phyloP scores from a whole-genome alignment of 53 echinoderm and acorn worm species.

The Astropecten irregularis region DNA sequence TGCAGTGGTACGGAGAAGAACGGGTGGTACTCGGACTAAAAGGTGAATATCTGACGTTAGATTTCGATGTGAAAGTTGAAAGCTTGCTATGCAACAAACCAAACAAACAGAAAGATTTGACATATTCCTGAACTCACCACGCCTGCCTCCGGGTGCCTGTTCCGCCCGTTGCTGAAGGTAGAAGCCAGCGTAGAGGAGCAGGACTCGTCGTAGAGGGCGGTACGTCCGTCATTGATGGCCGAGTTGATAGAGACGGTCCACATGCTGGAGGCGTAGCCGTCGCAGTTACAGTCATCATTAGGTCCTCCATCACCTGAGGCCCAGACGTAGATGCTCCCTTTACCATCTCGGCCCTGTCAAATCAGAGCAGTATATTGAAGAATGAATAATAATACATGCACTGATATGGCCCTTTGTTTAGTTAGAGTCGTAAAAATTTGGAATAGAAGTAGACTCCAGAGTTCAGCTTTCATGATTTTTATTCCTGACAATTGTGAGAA shows the following conservation, averaged over 20 bases:
- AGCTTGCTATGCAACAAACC: too few relatives aligned
- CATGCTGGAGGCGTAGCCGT: slow-evolving; percentile 99
- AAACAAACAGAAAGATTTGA: too few relatives aligned
- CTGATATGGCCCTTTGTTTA: too few relatives aligned
- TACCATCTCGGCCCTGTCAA: slow-evolving; percentile 88
- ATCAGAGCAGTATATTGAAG: neutral
- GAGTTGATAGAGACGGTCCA: slow-evolving; percentile 98
- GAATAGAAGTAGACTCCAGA: too few relatives aligned
- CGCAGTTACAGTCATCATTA: slow-evolving; percentile 96
- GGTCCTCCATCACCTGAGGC: slow-evolving; percentile 97
- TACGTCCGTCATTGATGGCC: slow-evolving; percentile 98
- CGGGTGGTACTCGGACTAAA: too few relatives aligned
- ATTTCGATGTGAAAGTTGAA: too few relatives aligned
- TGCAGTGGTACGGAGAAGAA: too few relatives aligned
- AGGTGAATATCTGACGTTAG: too few relatives aligned
- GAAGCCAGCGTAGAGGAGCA: slow-evolving; percentile 96
- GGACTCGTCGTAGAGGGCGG: slow-evolving; percentile 97
- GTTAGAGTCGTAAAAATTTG: too few relatives aligned
- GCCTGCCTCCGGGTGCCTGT: slow-evolving; percentile 93
- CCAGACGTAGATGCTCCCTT: slow-evolving; percentile 95
- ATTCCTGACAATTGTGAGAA: too few relatives aligned
- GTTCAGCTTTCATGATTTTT: too few relatives aligned
- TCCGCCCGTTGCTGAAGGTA: slow-evolving; percentile 95
- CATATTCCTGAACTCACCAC: slow-evolving; percentile 93
- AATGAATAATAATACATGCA: too few relatives aligned